These are phyloP conservation scores for Eremophila alpestris DNA, from an alignment of 2,797 vertebrate genomes.

Conservation along the genomic window DNA sequence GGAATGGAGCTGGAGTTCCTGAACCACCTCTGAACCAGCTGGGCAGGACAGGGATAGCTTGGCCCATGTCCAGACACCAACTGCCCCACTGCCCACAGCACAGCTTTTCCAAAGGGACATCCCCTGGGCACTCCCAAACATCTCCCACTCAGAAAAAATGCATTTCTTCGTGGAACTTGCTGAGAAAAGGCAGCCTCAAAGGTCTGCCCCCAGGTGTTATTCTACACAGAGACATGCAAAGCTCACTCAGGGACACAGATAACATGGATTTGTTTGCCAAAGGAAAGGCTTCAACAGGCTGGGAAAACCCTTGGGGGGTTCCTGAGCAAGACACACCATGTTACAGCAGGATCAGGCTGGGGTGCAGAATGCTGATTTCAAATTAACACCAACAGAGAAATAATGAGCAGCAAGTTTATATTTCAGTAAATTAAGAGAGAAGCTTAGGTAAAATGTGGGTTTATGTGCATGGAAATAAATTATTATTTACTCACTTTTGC, in stretches of 20 bases:
- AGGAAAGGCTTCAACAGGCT: not conserved
- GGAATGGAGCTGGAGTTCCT: not conserved
- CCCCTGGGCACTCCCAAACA: not conserved
- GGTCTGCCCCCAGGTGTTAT: not conserved
- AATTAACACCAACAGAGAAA: conserved; percentile 40
- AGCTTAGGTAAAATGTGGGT: conserved; percentile 23
- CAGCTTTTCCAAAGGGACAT: not conserved
- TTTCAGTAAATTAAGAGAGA: conserved; percentile 49
- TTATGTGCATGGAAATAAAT: conserved; percentile 57
- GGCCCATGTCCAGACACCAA: not conserved
- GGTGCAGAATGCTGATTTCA: conserved; percentile 37
- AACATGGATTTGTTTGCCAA: not conserved
- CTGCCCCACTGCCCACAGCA: not conserved
- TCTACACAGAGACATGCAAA: not conserved
- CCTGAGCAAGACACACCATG: not conserved
- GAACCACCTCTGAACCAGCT: not conserved
- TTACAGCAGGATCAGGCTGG: not conserved
- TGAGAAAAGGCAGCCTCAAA: not conserved
- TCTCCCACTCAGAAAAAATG: not conserved
- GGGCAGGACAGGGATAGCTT: not conserved
- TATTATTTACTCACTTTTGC: conserved; percentile 55
- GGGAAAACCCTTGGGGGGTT: not conserved
- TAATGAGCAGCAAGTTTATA: conserved; percentile 50
- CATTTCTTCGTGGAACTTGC: not conserved
- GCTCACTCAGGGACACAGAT: not conserved